Evolutionary conservation across 2,888 invertebrate genomes (phyloP), one percentile per base, ranked within the genome.

Genomic region (Hyppa rectilinea): DNA sequence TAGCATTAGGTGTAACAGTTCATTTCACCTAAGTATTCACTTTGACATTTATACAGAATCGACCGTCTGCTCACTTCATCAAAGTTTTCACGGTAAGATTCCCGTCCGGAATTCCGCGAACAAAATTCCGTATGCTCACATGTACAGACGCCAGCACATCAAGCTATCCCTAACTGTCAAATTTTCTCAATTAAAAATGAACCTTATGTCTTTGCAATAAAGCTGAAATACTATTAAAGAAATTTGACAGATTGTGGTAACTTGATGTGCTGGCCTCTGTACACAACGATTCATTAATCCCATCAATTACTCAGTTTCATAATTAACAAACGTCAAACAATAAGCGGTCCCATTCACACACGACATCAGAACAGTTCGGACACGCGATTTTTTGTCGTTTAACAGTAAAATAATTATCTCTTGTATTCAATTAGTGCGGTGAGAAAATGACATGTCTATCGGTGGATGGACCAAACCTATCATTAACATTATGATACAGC

Each of bases 371-470:
- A 84, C 84, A 85, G 81, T 84, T 86, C 78, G 81, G 87, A 85
- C 86, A 85, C 78, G 85, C 80, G 76, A 84, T 87, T 88, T 89
- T 87, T 86, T 80, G 60, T 77, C 61, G 72, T 75, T 78, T 75
- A 78, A 78, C 80, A 90, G 89, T 91, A 87, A 91, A 91, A 91
- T 92, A 91, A 92, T 92, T 91, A 92, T 87, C 88, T 81, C 87
- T 85, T 85, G 88, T 91, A 92, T 94, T 94, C 93, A 94, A 94
- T 94, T 93, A 94, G 89, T 85, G 86, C 86, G 89, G 91, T 90
- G 93, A 92, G 94, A 93, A 94, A 93, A 94, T 92, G 94, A 94
- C 94, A 93, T 91, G 92, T 91, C 91, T 91, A 91, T 92, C 86
- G 86, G 81, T 84, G 80, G 84, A 89, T 90, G 88, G 88, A 84